A percentile compares a stretch with the other conserved stretches of the same genome.
phyloP scores from a whole-genome alignment of 1,140 invertebrate genomes.

The Stegodyphus dumicola region DNA sequence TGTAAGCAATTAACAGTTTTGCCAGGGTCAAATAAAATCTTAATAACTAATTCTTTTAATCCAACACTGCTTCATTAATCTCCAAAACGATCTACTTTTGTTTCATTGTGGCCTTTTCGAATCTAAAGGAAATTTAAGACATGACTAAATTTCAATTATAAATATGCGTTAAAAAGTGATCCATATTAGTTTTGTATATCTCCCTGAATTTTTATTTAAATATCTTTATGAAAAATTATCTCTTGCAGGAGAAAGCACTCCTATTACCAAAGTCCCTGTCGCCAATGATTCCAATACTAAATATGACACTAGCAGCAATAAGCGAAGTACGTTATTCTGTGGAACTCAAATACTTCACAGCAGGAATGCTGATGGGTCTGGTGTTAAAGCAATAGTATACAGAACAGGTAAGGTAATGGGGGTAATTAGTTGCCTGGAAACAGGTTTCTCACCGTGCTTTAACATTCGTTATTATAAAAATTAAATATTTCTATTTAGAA shows the following conservation, averaged over 20 bases:
- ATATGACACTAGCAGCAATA: slow-evolving; percentile 76
- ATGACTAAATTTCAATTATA: too few relatives aligned
- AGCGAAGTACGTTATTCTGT: slow-evolving; percentile 89
- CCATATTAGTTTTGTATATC: neutral
- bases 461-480: too few relatives aligned
- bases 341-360: slow-evolving; percentile 96
- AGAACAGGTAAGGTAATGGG: slow-evolving; percentile 65
- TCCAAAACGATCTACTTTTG: too few relatives aligned
- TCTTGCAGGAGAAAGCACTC: slow-evolving; percentile 71
- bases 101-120: too few relatives aligned
- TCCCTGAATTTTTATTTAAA: neutral
- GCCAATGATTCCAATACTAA: slow-evolving; percentile 65
- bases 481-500: too few relatives aligned
- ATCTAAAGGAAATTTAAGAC: too few relatives aligned
- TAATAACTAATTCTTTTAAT: too few relatives aligned
- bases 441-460: too few relatives aligned
- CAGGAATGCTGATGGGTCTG: slow-evolving; percentile 71
- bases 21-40: too few relatives aligned
- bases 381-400: slow-evolving; percentile 71
- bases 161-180: neutral
- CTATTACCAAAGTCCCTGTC: slow-evolving; percentile 76
- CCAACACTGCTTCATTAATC: too few relatives aligned
- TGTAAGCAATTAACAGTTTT: too few relatives aligned
- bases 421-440: too few relatives aligned
- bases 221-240: neutral